These are phyloP conservation scores for Taurulus bubalis DNA, from an alignment of 2,113 vertebrate species.

Conservation along the genomic window DNA sequence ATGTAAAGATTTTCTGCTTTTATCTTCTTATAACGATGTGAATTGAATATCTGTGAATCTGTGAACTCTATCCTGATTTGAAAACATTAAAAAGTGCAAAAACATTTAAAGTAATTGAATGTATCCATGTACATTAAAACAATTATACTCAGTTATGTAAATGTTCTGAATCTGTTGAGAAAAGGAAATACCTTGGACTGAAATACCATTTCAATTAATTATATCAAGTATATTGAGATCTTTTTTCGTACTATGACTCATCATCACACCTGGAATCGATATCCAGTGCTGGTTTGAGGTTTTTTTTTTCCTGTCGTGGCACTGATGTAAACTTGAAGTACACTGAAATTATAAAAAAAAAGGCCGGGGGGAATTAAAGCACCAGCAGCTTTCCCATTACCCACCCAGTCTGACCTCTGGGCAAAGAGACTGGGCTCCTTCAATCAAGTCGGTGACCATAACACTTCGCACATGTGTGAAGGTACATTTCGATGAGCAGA, in stretches of 20 bases:
- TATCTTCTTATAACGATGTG: background rate
- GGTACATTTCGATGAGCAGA: constrained; percentile 48
- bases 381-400: constrained; percentile 10
- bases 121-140: background rate
- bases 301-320: background rate
- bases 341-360: background rate
- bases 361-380: background rate
- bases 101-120: background rate
- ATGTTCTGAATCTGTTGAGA: background rate
- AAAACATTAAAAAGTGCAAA: background rate
- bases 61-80: background rate
- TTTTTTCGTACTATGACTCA: constrained; percentile 10
- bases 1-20: background rate
- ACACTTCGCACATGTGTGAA: constrained; percentile 50
- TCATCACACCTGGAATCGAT: background rate
- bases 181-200: background rate
- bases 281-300: background rate
- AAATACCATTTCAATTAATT: background rate
- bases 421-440: constrained; percentile 19
- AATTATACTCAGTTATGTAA: background rate
- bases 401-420: constrained; percentile 27
- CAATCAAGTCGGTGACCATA: constrained; percentile 66
- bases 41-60: background rate
- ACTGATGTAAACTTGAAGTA: background rate
- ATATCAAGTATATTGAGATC: background rate